Percentiles rank a stretch among this genome's conserved stretches.
These are phyloP conservation scores for Watersipora subatra DNA, from an alignment of 1,140 invertebrate species.

Conservation along the genomic window DNA sequence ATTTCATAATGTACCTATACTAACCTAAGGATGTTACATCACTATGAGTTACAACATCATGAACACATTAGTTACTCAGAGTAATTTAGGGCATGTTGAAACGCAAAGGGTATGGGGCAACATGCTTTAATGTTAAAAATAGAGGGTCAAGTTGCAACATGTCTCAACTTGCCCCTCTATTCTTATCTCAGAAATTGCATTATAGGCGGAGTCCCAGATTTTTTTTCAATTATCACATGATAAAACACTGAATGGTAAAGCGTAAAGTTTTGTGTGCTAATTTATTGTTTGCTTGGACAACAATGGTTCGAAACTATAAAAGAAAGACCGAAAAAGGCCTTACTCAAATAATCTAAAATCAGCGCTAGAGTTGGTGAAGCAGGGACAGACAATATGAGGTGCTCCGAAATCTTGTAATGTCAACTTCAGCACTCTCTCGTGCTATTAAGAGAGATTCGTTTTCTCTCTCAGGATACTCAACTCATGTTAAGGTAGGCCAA, in stretches of 20 bases:
- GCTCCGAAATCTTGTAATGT: not conserved
- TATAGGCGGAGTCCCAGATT: not conserved
- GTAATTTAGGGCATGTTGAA: not conserved
- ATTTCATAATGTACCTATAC: not conserved
- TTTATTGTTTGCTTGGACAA: not conserved
- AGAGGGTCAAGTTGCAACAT: not conserved
- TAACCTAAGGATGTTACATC: not conserved
- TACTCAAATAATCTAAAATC: not conserved
- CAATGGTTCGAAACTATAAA: constrained; percentile 3
- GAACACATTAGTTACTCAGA: not conserved
- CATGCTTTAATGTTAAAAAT: not conserved
- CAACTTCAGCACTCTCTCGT: not conserved
- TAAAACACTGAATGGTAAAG: not conserved
- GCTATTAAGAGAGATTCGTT: too few relatives aligned
- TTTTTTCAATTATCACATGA: not conserved
- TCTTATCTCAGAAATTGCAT: not conserved
- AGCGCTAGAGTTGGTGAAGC: constrained; percentile 1
- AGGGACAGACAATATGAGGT: not conserved
- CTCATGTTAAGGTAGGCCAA: too few relatives aligned
- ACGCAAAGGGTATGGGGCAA: too few relatives aligned
- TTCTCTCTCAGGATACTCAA: too few relatives aligned
- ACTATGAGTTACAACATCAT: not conserved
- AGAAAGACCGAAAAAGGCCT: constrained; percentile 1
- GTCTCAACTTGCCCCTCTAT: not conserved
- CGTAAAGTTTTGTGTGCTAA: not conserved